Evolutionary conservation across 2,888 invertebrate species (phyloP), one percentile per base, ranked within the genome.

Genomic region (Malacosoma neustria): DNA sequence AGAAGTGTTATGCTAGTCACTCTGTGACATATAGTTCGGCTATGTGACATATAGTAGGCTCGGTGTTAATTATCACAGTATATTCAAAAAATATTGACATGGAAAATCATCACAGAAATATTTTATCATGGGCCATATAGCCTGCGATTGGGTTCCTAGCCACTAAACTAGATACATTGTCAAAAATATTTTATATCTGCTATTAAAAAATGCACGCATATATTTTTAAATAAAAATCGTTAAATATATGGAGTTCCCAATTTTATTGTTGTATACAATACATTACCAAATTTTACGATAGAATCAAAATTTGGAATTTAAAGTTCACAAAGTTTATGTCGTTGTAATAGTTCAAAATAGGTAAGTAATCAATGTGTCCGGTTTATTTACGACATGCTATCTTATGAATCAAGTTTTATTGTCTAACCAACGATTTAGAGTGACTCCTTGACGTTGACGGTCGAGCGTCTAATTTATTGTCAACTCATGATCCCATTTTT

Each of bases 271-370:
- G 42, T 57, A 54, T 57, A 60, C 57, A 57, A 60, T 54, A 61
- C 57, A 54, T 58, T 51, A 52, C 52, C 54, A 29, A 36, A 43
- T 56, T 62, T 61, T 57, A 63, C 60, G 58, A 58, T 46, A 61
- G 56, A 72, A 54, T 54, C 53, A 51, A 66, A 70, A 64, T 48
- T 54, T 46, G 49, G 60, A 50, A 51, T 58, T 57, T 61, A 66
- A 65, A 60, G 61, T 48, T 61, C 64, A 63, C 61, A 68, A 61
- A 57, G 56, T 74, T 74, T 64, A 76, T 64, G 66, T 60, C 62
- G 51, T 58, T 53, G 79, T 79, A 76, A 82, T 77, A 75, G 80
- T 72, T 76, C 72, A 74, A 76, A 82, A 79, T 76, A 66, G 72
- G 65, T 53, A 50, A 61, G 66, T 62, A 73, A 75, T 75, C 72